Percentiles rank a stretch among this genome's conserved stretches.
These are phyloP conservation scores for Iguana delicatissima DNA, from an alignment of 2,797 vertebrate species.

Conservation along the genomic window DNA sequence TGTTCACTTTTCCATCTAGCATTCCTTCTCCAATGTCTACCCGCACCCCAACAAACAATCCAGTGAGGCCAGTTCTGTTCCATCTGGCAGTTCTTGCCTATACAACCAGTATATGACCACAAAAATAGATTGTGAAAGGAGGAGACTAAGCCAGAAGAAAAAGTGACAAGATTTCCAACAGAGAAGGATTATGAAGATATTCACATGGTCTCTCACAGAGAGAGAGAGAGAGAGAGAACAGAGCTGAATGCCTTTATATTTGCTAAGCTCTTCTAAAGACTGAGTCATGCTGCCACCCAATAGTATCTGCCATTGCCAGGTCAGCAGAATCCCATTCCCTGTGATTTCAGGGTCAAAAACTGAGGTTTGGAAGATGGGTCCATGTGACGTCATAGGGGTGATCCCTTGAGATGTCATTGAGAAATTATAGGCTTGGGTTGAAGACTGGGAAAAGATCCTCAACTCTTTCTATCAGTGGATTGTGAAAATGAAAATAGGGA, in stretches of 20 bases:
- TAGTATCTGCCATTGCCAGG: too few relatives aligned
- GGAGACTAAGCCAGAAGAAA: background rate
- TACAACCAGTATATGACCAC: slow-evolving; percentile 1
- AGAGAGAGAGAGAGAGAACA: too few relatives aligned
- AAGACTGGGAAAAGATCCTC: too few relatives aligned
- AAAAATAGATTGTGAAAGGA: background rate
- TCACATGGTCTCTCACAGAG: background rate
- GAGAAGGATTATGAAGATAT: background rate
- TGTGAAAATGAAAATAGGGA: too few relatives aligned
- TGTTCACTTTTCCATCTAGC: background rate
- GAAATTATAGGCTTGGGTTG: too few relatives aligned
- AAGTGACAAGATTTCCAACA: background rate
- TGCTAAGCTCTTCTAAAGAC: background rate
- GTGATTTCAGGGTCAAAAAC: too few relatives aligned
- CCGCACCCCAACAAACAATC: background rate
- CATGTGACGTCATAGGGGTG: too few relatives aligned
- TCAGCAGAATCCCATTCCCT: too few relatives aligned
- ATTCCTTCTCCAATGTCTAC: accelerated
- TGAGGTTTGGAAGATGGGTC: too few relatives aligned
- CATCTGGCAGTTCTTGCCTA: background rate
- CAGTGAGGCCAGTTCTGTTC: background rate
- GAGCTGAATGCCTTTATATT: background rate
- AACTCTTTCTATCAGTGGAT: too few relatives aligned
- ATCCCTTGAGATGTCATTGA: too few relatives aligned
- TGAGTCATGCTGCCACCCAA: background rate